Evolutionary conservation across 2,888 invertebrate species (phyloP).

Genomic region (Meiosimyza decipiens): DNA sequence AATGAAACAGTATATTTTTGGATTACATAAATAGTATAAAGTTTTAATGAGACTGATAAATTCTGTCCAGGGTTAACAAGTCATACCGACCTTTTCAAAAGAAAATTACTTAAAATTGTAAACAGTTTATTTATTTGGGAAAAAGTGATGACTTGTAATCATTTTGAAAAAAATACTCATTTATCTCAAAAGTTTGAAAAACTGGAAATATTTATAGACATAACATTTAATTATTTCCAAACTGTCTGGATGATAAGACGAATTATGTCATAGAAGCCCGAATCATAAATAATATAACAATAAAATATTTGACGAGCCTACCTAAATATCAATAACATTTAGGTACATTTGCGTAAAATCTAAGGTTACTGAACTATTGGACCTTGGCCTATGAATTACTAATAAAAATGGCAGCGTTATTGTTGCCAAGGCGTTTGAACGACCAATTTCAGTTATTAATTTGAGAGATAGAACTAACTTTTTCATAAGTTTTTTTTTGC

Average conservation of each 20-base stretch:
- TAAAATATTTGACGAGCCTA: no score
- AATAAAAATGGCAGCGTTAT: not conserved
- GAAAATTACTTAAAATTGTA: no score
- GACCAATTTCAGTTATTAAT: not conserved
- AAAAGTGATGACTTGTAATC: not conserved
- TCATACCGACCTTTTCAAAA: no score
- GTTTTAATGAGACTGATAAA: not conserved
- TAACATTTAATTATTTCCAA: not conserved
- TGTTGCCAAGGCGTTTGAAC: not conserved
- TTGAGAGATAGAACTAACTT: no score
- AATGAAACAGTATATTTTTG: not conserved
- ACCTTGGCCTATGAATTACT: not conserved
- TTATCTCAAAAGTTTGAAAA: not conserved
- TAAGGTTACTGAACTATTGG: no score
- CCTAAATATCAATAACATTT: no score
- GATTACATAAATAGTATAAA: not conserved
- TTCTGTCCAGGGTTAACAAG: not conserved
- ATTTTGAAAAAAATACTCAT: not conserved
- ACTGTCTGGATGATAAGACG: no score
- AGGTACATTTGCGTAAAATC: no score
- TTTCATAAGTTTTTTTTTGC: not conserved
- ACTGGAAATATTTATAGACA: not conserved
- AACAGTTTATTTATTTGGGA: no score
- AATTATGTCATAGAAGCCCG: no score
- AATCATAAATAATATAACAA: no score